Evolutionary conservation across 2,888 invertebrate genomes (phyloP).

Genomic region (Orthosia gracilis): DNA sequence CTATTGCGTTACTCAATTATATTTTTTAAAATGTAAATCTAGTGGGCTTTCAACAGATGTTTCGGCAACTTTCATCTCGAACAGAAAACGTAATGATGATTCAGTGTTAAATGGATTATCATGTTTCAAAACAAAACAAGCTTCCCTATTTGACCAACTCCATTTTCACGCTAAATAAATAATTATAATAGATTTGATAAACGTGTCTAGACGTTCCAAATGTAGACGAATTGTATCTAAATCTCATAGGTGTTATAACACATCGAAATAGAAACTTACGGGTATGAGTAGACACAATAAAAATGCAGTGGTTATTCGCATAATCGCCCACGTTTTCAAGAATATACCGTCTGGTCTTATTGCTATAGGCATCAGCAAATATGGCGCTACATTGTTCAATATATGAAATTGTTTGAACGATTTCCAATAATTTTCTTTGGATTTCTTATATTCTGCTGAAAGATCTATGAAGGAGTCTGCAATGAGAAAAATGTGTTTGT

Average conservation of each 20-base stretch:
- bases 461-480: constrained; percentile 87
- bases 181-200: constrained; percentile 33
- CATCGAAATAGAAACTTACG: constrained; percentile 71
- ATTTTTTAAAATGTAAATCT: not conserved
- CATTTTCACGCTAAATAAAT: constrained; percentile 21
- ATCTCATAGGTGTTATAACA: constrained; percentile 18
- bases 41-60: not conserved
- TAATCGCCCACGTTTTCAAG: constrained; percentile 81
- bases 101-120: not conserved
- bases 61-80: not conserved
- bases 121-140: constrained; percentile 1
- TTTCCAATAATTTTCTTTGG: constrained; percentile 78
- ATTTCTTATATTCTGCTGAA: constrained; percentile 75
- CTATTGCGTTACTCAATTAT: constrained; percentile 8
- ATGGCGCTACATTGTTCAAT: constrained; percentile 80
- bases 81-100: not conserved
- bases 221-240: constrained; percentile 3
- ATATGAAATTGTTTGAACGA: constrained; percentile 81
- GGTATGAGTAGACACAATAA: constrained; percentile 82
- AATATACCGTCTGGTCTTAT: constrained; percentile 86
- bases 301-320: constrained; percentile 80
- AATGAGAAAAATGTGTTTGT: constrained; percentile 18
- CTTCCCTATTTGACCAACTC: constrained; percentile 16
- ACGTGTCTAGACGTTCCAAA: constrained; percentile 40
- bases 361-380: constrained; percentile 81